Evolutionary conservation across 2,113 vertebrate genomes (phyloP).

Genomic region (Lophura nycthemera): DNA sequence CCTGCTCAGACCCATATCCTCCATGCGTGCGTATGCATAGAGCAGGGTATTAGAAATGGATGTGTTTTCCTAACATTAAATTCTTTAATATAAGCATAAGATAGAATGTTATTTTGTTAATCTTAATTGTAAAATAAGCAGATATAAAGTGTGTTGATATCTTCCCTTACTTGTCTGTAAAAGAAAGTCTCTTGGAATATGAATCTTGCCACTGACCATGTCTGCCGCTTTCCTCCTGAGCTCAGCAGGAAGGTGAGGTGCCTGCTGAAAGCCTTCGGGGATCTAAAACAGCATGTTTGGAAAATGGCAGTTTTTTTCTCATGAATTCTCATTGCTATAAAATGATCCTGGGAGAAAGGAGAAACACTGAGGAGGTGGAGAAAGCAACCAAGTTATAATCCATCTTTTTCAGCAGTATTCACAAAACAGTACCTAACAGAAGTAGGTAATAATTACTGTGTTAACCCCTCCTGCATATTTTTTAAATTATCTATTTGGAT

Average conservation of each 20-base stretch:
- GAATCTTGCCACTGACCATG: neutral
- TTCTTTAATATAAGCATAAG: neutral
- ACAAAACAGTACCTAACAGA: neutral
- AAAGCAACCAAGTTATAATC: neutral
- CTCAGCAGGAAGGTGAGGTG: neutral
- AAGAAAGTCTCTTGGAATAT: neutral
- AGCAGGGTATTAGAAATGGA: neutral
- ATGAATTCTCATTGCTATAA: neutral
- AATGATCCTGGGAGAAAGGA: neutral
- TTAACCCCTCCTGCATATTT: neutral
- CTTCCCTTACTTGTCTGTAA: neutral
- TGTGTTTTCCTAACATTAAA: neutral
- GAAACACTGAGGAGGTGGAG: neutral
- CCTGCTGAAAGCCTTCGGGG: neutral
- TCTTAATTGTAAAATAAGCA: neutral
- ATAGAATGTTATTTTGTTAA: neutral
- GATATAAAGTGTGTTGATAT: neutral
- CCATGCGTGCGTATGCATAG: neutral
- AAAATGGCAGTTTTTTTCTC: neutral
- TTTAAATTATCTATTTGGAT: neutral
- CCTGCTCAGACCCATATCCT: neutral
- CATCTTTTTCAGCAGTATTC: neutral
- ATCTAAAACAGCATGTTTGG: neutral
- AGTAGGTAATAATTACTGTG: neutral
- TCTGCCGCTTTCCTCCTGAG: neutral